These are phyloP conservation scores for Drosophila seguyi DNA, from an alignment of 1,140 invertebrate genomes.

Conservation along the genomic window DNA sequence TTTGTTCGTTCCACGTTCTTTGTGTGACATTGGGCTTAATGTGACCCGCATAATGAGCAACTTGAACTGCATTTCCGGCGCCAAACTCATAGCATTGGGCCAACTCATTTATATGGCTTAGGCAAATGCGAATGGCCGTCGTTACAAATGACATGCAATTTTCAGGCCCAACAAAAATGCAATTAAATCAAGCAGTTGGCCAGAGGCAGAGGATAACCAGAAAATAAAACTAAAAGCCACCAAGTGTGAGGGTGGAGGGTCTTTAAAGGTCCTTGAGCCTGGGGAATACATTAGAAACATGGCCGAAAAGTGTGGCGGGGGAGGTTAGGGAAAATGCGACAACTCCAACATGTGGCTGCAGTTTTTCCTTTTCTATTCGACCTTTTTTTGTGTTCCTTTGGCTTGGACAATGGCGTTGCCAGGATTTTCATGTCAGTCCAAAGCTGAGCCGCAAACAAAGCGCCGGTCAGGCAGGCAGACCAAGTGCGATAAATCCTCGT, in stretches of 20 bases:
- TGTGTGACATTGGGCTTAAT: conserved; percentile 14
- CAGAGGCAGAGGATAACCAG: conserved; percentile 15
- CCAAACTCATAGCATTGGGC: conserved; percentile 22
- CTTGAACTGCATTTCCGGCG: conserved; percentile 30
- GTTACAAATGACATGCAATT: conserved; percentile 81
- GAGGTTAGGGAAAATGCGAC: conserved; percentile 25
- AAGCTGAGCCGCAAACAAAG: conserved; percentile 74
- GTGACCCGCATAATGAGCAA: conserved; percentile 44
- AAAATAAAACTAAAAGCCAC: conserved; percentile 25
- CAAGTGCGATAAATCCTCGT: conserved; percentile 79
- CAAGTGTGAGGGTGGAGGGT: conserved; percentile 6
- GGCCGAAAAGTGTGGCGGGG: neutral
- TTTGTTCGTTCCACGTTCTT: neutral
- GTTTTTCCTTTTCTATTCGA: conserved; percentile 40
- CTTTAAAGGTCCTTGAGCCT: conserved; percentile 52
- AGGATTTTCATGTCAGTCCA: conserved; percentile 76
- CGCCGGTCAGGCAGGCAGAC: conserved; percentile 52
- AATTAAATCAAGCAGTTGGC: conserved; percentile 69
- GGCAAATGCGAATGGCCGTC: conserved; percentile 64
- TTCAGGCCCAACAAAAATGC: conserved; percentile 72
- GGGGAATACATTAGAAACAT: conserved; percentile 37
- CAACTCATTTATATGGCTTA: conserved; percentile 78
- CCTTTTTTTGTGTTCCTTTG: conserved; percentile 12
- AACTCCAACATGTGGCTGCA: conserved; percentile 72
- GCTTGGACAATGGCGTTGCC: conserved; percentile 59